Evolutionary conservation across 2,113 vertebrate genomes (phyloP), one percentile per base, ranked within the genome.

Genomic region (Rhinoderma darwinii): DNA sequence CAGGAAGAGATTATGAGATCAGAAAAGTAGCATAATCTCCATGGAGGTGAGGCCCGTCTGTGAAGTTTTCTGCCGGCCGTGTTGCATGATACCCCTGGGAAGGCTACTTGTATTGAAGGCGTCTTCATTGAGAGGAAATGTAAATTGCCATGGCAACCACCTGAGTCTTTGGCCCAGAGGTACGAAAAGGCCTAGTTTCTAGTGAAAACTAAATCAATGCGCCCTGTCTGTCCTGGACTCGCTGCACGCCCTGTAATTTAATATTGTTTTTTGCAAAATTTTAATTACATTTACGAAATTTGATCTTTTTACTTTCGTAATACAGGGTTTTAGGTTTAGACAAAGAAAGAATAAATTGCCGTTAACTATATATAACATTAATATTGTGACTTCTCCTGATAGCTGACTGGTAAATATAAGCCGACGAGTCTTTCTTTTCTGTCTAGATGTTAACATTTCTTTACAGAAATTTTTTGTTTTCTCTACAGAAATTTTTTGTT

Each of bases 71-170:
- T 89, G 87, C 89, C 89, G 90, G 70, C 79, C 87, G 2, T 90
- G 92, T 84, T 74, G 90, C 90, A 74, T 91, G 95, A 94, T 94
- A 94, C 93, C 93, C 94, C 92, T 95, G 94, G 94, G 95, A 96
- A 95, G 91, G 89, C 86, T 89, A 25, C 54, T 27, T 41, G 37
- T 39, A 2, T 79, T 50, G 83, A 72, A 76, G 87, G 89, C 88
- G 51, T 81, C 77, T 91, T 91, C 88, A 88, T 86, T 85, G 89
- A 70, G 47, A 88, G 88, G 86, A 91, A 90, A 84, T 39, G 50
- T 79, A 78, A 44, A 82, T 89, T 84, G 75, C 91, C 70, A 75
- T 89, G 81, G 90, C 91, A 90, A 91, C 54, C 0, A 17, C 35
- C 54, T 41, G 35, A 78, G 84, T 89, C 27, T 5, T 10, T 82